Evolutionary conservation across 2,888 invertebrate species (phyloP), one percentile per base, ranked within the genome.

Genomic region (Acrobasis suavella): DNA sequence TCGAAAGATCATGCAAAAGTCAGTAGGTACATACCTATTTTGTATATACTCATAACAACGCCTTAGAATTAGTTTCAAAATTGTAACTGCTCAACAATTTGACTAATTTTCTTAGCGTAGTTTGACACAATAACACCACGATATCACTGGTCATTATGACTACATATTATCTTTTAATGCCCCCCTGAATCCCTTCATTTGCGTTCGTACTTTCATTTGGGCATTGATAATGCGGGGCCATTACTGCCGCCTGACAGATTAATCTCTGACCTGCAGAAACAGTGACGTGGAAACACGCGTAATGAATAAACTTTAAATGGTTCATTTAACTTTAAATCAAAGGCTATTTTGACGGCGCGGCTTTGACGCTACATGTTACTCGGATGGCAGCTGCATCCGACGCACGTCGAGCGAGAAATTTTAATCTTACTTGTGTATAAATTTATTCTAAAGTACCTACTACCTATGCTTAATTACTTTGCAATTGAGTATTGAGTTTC

Each of bases 221-320:
- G 55, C 38, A 55, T 55, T 55, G 55, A 55, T 55, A 39, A 16
- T 39, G 39, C 46, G 12, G 14, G 15, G 9, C 32, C 58, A 51
- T 12, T 37, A 42, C 58, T 61, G 73, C 61, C 65, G 14, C 39
- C 55, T 39, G 55, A 15, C 55, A 39, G 56, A 38, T n/a, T 62
- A 58, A 46, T 58, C 15, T n/a, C 6, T 58, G 5, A 12, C 32
- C 32, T 9, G 37, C 14, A 52, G 22, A 52, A 52, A 52, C 52
- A 52, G 32, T 52, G 22, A 22, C 52, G 32, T 52, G 52, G 52
- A 22, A 52, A 32, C 52, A 52, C 46, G 58, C 58, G 58, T 58
- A 22, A 56, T 56, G 42, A 42, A 58, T 58, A 16, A 58, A 59
- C 38, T 59, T 59, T 50, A 38, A 38, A 50, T 32, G 59, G 50